These are phyloP conservation scores for Ondatra zibethicus DNA, from an alignment of 2,113 vertebrate genomes.

Conservation along the genomic window DNA sequence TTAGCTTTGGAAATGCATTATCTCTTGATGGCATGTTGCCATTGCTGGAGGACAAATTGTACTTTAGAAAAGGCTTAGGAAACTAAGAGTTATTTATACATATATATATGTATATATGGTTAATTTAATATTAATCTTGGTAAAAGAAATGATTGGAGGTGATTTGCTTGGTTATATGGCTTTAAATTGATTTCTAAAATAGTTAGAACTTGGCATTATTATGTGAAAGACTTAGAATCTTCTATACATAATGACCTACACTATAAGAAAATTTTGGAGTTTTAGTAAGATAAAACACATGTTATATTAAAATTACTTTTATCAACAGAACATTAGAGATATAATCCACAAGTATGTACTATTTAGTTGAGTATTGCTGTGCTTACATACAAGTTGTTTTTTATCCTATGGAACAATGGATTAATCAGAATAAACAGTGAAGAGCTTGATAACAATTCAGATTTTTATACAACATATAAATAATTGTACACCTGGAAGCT, in stretches of 20 bases:
- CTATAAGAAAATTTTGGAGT: not conserved
- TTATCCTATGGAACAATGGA: not conserved
- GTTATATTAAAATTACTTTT: slow-evolving; percentile 41
- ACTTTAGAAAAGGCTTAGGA: not conserved
- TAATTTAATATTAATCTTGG: not conserved
- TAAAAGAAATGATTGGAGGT: not conserved
- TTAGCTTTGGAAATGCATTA: not conserved
- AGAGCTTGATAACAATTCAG: not conserved
- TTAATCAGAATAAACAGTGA: not conserved
- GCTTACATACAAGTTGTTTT: slow-evolving; percentile 22
- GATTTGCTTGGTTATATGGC: not conserved
- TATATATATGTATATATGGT: no score
- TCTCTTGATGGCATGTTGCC: not conserved
- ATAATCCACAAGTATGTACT: not conserved
- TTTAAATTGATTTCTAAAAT: slow-evolving; percentile 44
- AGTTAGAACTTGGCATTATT: not conserved
- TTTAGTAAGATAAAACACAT: slow-evolving; percentile 34
- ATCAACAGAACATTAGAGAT: not conserved
- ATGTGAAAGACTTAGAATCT: not conserved
- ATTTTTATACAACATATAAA: not conserved
- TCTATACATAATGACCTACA: not conserved
- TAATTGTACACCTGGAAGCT: slow-evolving; percentile 1
- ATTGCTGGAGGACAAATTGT: not conserved
- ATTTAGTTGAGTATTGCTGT: not conserved
- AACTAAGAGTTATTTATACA: not conserved